A percentile compares a stretch with the other conserved stretches of the same genome.
Evolutionary conservation across 2,888 invertebrate genomes (phyloP).

Genomic region (Drosophila emarginata): DNA sequence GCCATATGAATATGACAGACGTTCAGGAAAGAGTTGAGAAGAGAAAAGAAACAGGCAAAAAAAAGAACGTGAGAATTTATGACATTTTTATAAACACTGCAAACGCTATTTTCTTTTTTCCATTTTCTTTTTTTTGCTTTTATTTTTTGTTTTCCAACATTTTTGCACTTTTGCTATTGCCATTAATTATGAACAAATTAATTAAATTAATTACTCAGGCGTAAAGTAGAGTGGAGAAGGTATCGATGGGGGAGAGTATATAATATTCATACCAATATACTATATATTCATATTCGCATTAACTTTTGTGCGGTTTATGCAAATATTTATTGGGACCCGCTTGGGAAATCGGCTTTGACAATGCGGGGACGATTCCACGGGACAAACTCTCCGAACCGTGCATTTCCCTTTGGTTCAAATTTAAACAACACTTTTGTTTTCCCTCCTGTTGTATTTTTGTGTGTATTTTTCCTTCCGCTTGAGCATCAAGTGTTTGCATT

Average conservation of each 20-base stretch:
- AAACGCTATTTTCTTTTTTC: constrained; percentile 14
- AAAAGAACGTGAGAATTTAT: constrained; percentile 36
- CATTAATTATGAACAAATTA: constrained; percentile 71
- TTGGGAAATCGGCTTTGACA: constrained; percentile 47
- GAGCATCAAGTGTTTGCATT: constrained; percentile 9
- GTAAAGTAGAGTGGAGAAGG: constrained; percentile 30
- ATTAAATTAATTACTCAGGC: constrained; percentile 71
- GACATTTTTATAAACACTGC: constrained; percentile 57
- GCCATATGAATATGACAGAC: constrained; percentile 62
- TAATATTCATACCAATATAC: constrained; percentile 14
- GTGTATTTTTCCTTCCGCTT: constrained; percentile 4
- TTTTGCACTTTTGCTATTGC: constrained; percentile 47
- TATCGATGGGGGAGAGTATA: background rate
- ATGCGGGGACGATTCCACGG: constrained; percentile 2
- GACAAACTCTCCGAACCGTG: constrained; percentile 25
- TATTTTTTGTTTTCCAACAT: constrained; percentile 31
- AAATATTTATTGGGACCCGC: constrained; percentile 58
- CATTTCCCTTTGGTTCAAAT: constrained; percentile 55
- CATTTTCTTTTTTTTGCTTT: constrained; percentile 17
- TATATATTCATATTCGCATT: constrained; percentile 8
- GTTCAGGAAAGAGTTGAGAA: constrained; percentile 1
- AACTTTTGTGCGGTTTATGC: constrained; percentile 53
- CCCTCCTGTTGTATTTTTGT: constrained; percentile 10
- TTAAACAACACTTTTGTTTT: constrained; percentile 41
- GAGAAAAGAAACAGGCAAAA: constrained; percentile 7